Conservation (phyloP, 1,140 invertebrate genomes). For the Pogonomyrmex californicus region DNA sequence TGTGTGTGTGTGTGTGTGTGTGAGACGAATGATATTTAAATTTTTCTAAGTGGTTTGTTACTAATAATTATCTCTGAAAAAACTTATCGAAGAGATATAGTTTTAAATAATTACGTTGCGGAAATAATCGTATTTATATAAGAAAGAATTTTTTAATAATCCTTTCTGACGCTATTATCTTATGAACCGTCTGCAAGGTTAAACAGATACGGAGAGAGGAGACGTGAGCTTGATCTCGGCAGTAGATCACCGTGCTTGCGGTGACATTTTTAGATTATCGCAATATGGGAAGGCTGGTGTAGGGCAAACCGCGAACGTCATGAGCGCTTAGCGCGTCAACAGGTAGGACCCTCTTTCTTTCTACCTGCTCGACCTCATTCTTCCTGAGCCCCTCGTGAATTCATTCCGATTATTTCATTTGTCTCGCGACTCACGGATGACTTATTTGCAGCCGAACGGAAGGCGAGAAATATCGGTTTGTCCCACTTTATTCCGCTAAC, state of each 20-base stretch:
- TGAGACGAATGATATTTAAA: neutral
- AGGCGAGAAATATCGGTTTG: neutral
- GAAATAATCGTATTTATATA: neutral
- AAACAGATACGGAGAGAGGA: neutral
- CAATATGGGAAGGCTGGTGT: conserved; percentile 22
- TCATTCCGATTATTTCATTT: conserved; percentile 59
- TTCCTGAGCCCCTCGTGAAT: conserved; percentile 17
- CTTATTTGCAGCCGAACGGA: conserved; percentile 8
- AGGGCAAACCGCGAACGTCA: conserved; percentile 47
- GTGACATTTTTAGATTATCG: conserved; percentile 47
- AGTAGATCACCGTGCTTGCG: conserved; percentile 23
- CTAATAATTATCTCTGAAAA: neutral
- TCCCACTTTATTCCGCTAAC: neutral
- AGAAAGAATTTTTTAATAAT: neutral
- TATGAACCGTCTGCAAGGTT: neutral
- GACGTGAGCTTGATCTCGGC: neutral
- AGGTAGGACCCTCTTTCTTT: conserved; percentile 50
- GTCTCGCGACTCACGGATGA: conserved; percentile 28
- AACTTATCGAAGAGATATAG: neutral
- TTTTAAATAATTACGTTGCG: neutral
- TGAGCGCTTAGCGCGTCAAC: conserved; percentile 54
- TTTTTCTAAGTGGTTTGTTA: neutral
- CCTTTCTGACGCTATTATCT: neutral
- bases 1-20: too few relatives aligned
- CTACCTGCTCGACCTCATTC: conserved; percentile 36